These are phyloP conservation scores for Gasterosteus nipponicus DNA, from an alignment of 2,113 vertebrate genomes.

Conservation along the genomic window DNA sequence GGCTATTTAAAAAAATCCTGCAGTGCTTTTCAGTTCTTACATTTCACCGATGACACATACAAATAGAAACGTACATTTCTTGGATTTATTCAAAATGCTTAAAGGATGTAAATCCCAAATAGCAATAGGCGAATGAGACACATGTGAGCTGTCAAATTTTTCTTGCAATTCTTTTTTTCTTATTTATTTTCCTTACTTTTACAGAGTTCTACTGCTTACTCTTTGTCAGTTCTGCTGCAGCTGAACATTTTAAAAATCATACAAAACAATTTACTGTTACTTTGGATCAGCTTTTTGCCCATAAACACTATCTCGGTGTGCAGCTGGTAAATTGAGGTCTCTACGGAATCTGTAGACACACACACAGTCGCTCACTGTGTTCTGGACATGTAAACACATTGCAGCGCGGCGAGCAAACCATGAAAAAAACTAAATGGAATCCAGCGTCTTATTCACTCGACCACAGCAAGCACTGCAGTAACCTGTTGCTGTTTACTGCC, in stretches of 20 bases:
- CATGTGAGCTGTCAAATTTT: background rate
- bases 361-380: slow-evolving; percentile 50
- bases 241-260: background rate
- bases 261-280: background rate
- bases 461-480: slow-evolving; percentile 88
- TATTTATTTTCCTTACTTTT: background rate
- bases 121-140: background rate
- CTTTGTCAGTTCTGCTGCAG: background rate
- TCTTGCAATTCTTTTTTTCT: background rate
- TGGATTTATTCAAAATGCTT: background rate
- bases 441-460: slow-evolving; percentile 88
- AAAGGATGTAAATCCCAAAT: background rate
- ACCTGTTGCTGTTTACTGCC: slow-evolving; percentile 44
- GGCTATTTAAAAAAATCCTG: no score
- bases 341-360: slow-evolving; percentile 8
- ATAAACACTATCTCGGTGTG: slow-evolving; percentile 6
- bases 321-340: slow-evolving; percentile 41
- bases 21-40: background rate
- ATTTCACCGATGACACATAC: background rate
- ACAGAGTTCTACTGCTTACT: background rate
- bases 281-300: slow-evolving; percentile 1
- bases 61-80: background rate
- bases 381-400: slow-evolving; percentile 51
- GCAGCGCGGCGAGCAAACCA: slow-evolving; percentile 50
- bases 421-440: slow-evolving; percentile 83